Evolutionary conservation across 2,113 vertebrate species (phyloP), one percentile per base, ranked within the genome.

Genomic region (Hemiprocne comata): DNA sequence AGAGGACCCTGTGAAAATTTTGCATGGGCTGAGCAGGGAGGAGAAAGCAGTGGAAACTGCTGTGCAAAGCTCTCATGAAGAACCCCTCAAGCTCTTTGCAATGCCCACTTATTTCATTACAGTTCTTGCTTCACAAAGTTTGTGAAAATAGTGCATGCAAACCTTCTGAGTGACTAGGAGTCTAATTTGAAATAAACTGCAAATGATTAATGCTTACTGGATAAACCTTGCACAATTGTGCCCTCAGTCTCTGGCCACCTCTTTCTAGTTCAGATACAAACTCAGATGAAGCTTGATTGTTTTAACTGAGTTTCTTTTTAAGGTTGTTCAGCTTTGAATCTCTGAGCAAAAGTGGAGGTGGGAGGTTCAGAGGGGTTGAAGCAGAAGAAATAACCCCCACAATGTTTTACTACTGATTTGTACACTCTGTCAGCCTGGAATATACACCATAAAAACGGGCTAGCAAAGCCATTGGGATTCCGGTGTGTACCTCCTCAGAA

Each of bases 291-390:
- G 17, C 24, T 95, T 13, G 5, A 34, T 46, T 58, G 24, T 85
- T 95, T 80, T 74, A 86, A 69, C 28, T 76, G n/a, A 71, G 16
- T 72, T 90, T 90, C 13, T 61, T 92, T 77, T 85, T 60, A 29
- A 80, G 57, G 17, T 74, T 80, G 13, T 79, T 83, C 81, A 93
- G 54, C 75, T 65, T 13, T 40, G 48, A 91, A 71, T 64, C 62
- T 76, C 70, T 76, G 34, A 75, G 61, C 38, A 79, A 89, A 95
- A 87, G 38, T 95, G 75, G 74, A 91, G 42, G 80, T 89, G 54
- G 80, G 62, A 91, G 20, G 33, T 93, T 87, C 64, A 21, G 21
- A 53, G 70, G 72, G 57, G 77, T 61, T 91, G 34, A 84, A 95
- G 80, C 34, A 72, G 53, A 78, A 92, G 82, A 91, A 70, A 81